phyloP scores from a whole-genome alignment of 2,113 vertebrate genomes.

The Euleptes europaea region DNA sequence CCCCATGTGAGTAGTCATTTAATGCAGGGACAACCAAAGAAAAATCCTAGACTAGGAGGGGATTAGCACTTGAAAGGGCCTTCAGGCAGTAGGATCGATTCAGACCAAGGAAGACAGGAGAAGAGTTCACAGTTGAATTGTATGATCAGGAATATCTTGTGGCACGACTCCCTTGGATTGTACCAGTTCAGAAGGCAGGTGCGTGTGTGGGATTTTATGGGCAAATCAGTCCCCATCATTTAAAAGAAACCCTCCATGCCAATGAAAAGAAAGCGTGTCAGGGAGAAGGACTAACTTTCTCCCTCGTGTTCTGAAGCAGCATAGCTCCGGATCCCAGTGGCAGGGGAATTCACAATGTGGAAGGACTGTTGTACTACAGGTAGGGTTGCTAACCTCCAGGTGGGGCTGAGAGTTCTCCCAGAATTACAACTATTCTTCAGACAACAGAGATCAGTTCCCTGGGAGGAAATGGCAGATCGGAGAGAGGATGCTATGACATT shows the following conservation, averaged over 20 bases:
- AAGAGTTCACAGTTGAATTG: neutral
- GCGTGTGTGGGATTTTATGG: neutral
- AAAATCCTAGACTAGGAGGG: constrained; percentile 14
- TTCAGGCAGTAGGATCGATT: constrained; percentile 14
- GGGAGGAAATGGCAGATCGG: no score
- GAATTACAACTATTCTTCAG: no score
- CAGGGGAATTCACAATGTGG: neutral
- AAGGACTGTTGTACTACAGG: neutral
- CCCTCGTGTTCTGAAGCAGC: neutral
- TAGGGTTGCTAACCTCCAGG: no score
- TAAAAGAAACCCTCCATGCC: neutral
- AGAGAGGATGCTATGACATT: no score
- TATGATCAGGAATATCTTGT: neutral
- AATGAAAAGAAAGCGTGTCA: neutral
- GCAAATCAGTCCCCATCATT: neutral
- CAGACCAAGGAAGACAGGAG: neutral
- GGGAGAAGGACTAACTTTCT: neutral
- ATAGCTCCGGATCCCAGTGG: neutral
- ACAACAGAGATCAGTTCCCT: no score
- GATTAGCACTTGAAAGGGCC: constrained; percentile 36
- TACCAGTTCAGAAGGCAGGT: neutral
- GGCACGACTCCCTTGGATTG: neutral
- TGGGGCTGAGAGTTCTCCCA: no score
- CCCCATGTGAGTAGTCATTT: neutral
- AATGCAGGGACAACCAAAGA: constrained; percentile 24